These are phyloP conservation scores for Malurus alboscapulatus DNA, from an alignment of 2,113 vertebrate species.

Conservation along the genomic window DNA sequence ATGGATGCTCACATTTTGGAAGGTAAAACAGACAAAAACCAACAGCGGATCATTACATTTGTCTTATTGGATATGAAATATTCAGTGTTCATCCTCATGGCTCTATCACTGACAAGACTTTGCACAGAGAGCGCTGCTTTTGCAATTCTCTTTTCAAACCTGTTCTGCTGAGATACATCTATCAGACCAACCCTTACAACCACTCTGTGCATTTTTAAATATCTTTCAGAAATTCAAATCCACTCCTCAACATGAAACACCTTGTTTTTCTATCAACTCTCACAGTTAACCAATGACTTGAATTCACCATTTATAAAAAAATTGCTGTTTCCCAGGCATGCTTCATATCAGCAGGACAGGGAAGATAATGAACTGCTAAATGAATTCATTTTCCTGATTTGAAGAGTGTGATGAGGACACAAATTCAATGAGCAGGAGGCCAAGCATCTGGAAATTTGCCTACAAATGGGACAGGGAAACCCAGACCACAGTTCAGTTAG, in stretches of 20 bases:
- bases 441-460: background rate
- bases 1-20: background rate
- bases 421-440: background rate
- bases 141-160: background rate
- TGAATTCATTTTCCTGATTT: background rate
- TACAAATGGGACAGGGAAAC: background rate
- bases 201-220: background rate
- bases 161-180: background rate
- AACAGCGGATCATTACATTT: background rate
- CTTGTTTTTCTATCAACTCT: background rate
- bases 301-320: background rate
- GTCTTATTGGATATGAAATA: background rate
- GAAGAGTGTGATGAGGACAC: background rate
- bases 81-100: background rate
- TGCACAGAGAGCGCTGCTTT: background rate
- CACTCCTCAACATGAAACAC: background rate
- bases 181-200: background rate
- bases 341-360: background rate
- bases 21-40: background rate
- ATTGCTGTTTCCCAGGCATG: background rate
- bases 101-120: background rate
- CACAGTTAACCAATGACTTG: background rate
- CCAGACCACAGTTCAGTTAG: background rate
- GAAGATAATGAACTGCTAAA: background rate
- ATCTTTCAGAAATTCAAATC: background rate